Evolutionary conservation across 2,888 invertebrate species (phyloP).

Genomic region (Branchipolynoe longqiensis): DNA sequence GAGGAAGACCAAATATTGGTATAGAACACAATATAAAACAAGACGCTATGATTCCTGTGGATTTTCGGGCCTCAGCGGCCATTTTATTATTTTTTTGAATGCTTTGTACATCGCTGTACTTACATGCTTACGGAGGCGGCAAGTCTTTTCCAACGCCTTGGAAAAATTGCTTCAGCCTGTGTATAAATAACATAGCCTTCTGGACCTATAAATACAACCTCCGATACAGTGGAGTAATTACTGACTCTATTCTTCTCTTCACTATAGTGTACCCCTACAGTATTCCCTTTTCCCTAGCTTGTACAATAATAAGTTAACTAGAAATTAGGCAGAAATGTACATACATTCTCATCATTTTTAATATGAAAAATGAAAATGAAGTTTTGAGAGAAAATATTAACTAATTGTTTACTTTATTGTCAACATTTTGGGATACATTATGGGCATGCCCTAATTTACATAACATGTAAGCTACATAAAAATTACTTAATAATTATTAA

Average conservation of each 20-base stretch:
- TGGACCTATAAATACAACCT: constrained; percentile 46
- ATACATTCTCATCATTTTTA: too few relatives aligned
- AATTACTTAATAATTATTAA: constrained; percentile 26
- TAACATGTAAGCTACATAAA: constrained; percentile 55
- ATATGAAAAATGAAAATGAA: constrained; percentile 51
- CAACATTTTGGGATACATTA: constrained; percentile 33
- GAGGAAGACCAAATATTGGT: too few relatives aligned
- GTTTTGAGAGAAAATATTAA: constrained; percentile 41
- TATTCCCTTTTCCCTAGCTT: constrained; percentile 32
- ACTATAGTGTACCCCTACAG: constrained; percentile 10
- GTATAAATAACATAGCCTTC: constrained; percentile 46
- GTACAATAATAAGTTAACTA: constrained; percentile 56
- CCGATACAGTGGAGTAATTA: constrained; percentile 29
- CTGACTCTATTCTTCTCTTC: constrained; percentile 31
- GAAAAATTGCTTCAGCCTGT: constrained; percentile 36
- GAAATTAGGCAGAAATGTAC: constrained; percentile 58
- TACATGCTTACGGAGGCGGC: constrained; percentile 46
- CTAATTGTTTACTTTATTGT: constrained; percentile 47
- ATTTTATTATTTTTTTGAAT: constrained; percentile 53
- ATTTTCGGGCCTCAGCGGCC: constrained; percentile 37
- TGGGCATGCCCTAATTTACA: constrained; percentile 37
- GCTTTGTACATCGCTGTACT: constrained; percentile 51
- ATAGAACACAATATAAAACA: too few relatives aligned
- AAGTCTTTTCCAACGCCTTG: constrained; percentile 2
- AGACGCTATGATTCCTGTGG: constrained; percentile 22